Conservation (phyloP, 2,797 vertebrate species). For the Danio aesculapii region DNA sequence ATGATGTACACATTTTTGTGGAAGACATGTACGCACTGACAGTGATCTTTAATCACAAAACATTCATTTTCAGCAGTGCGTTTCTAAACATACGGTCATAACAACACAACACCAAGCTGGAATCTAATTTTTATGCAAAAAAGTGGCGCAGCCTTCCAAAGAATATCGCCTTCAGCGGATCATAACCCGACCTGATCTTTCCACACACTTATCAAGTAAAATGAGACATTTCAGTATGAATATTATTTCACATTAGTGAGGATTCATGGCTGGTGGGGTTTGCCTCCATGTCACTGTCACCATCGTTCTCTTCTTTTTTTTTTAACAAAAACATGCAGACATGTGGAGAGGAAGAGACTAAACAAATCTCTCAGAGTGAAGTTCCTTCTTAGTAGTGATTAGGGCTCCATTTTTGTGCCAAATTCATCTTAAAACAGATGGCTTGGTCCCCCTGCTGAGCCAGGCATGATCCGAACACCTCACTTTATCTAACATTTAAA, state of each 20-base stretch:
- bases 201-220: conserved; percentile 26
- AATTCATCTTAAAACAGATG: conserved; percentile 40
- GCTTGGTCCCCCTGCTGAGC: background rate
- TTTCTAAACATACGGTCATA: background rate
- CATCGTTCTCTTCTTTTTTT: background rate
- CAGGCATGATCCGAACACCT: conserved; percentile 22
- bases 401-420: conserved; percentile 20
- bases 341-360: conserved; percentile 28
- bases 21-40: background rate
- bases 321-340: background rate
- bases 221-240: conserved; percentile 26
- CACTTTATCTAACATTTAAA: conserved; percentile 41
- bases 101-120: background rate
- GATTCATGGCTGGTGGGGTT: conserved; percentile 15
- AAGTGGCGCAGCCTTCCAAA: background rate
- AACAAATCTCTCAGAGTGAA: conserved; percentile 37
- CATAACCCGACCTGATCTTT: conserved; percentile 31
- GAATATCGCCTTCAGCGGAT: conserved; percentile 21
- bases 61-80: conserved; percentile 29
- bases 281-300: conserved; percentile 6
- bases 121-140: conserved; percentile 36
- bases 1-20: conserved; percentile 17
- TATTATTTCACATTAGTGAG: background rate
- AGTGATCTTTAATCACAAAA: conserved; percentile 41
- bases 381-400: conserved; percentile 34